A percentile compares a stretch with the other conserved stretches of the same genome.
These are phyloP conservation scores for Holotrichia oblita DNA, from an alignment of 1,140 invertebrate genomes.

Conservation along the genomic window DNA sequence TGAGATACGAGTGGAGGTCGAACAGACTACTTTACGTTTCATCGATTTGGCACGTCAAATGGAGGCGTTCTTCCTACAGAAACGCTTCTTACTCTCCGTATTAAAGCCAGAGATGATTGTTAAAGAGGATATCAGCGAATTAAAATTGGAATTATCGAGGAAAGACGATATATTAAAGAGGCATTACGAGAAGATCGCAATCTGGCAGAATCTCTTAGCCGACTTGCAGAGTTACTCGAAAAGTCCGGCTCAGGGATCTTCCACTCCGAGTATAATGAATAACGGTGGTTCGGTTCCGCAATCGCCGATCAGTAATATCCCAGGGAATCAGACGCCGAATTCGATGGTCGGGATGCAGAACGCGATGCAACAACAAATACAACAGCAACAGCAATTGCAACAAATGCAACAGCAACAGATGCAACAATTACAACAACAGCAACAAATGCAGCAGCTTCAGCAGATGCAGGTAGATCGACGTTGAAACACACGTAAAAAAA, in stretches of 20 bases:
- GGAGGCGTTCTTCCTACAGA: constrained; percentile 94
- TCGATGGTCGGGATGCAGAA: constrained; percentile 52
- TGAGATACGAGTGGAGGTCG: constrained; percentile 85
- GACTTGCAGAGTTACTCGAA: constrained; percentile 71
- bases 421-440: constrained; percentile 62
- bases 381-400: constrained; percentile 65
- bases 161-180: constrained; percentile 90
- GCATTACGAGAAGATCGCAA: constrained; percentile 89
- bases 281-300: constrained; percentile 50
- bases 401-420: constrained; percentile 64
- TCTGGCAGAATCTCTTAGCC: constrained; percentile 88
- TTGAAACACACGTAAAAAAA: constrained; percentile 47
- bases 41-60: constrained; percentile 91
- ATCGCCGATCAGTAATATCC: constrained; percentile 50
- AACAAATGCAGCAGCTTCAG: constrained; percentile 64
- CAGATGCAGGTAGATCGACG: constrained; percentile 62
- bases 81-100: constrained; percentile 87
- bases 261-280: constrained; percentile 47
- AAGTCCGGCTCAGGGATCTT: constrained; percentile 63
- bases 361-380: constrained; percentile 61
- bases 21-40: constrained; percentile 84
- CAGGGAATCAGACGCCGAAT: constrained; percentile 52
- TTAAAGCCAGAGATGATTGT: constrained; percentile 91
- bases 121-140: constrained; percentile 90
- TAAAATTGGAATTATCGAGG: constrained; percentile 81